A percentile compares a stretch with the other conserved stretches of the same genome.
These are phyloP conservation scores for Plectrocnemia conspersa DNA, from an alignment of 1,140 invertebrate genomes.

Conservation along the genomic window DNA sequence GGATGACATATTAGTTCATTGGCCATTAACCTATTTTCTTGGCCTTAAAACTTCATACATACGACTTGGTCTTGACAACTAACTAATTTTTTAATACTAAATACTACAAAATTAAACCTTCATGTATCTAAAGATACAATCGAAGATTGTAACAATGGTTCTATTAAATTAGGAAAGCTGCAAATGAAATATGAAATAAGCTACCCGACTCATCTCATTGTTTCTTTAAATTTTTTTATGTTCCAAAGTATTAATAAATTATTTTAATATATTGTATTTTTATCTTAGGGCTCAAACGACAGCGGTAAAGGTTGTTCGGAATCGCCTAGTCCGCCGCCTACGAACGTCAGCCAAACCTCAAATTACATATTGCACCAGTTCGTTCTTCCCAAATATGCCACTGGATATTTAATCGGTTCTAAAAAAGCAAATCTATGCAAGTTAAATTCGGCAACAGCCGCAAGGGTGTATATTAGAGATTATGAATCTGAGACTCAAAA, in stretches of 20 bases:
- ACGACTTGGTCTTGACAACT: too few relatives aligned
- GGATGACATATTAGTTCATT: too few relatives aligned
- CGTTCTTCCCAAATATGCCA: constrained; percentile 70
- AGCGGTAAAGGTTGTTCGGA: constrained; percentile 72
- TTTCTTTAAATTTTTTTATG: too few relatives aligned
- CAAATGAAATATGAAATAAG: constrained; percentile 1
- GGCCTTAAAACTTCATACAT: too few relatives aligned
- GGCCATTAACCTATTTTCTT: too few relatives aligned
- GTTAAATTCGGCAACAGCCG: constrained; percentile 73
- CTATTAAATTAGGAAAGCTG: too few relatives aligned
- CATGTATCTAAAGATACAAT: too few relatives aligned
- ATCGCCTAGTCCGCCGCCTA: constrained; percentile 55
- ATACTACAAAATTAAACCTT: too few relatives aligned
- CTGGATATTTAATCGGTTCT: constrained; percentile 83
- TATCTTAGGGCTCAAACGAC: constrained; percentile 64
- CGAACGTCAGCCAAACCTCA: constrained; percentile 34
- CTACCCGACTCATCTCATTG: not conserved
- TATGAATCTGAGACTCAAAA: constrained; percentile 68
- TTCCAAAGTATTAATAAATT: constrained; percentile 1
- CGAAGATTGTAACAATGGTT: too few relatives aligned
- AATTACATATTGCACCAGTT: constrained; percentile 59
- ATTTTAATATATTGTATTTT: not conserved
- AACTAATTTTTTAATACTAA: too few relatives aligned
- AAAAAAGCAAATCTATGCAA: constrained; percentile 75
- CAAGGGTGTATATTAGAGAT: constrained; percentile 71